phyloP scores from a whole-genome alignment of 2,113 vertebrate genomes.

The Piaya cayana region DNA sequence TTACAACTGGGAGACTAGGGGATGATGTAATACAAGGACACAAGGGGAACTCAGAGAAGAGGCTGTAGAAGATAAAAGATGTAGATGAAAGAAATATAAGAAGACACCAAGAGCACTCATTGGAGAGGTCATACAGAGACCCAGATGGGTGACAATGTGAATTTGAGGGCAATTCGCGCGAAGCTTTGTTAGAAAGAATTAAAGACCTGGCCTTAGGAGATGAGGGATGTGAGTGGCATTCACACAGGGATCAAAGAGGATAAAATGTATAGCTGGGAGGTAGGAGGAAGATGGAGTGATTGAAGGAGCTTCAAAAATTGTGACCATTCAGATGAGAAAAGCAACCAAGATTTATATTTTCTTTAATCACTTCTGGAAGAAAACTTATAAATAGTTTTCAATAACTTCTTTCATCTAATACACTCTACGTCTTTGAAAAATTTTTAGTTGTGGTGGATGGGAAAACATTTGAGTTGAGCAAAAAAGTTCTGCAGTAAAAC shows the following conservation, averaged over 20 bases:
- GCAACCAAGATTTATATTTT: not conserved
- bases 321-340: not conserved
- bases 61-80: not conserved
- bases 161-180: not conserved
- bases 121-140: not conserved
- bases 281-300: not conserved
- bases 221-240: not conserved
- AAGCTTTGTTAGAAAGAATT: not conserved
- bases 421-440: not conserved
- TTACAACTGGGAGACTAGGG: not conserved
- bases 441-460: not conserved
- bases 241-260: not conserved
- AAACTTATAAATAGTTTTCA: not conserved
- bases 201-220: not conserved
- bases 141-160: not conserved
- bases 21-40: not conserved
- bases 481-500: not conserved
- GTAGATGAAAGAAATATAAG: not conserved
- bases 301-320: not conserved
- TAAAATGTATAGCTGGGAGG: not conserved
- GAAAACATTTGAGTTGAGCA: not conserved
- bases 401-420: not conserved
- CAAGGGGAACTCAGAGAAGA: not conserved
- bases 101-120: not conserved
- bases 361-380: not conserved